Evolutionary conservation across 1,140 invertebrate genomes (phyloP), one percentile per base, ranked within the genome.

Genomic region (Trypoxylus dichotomus): DNA sequence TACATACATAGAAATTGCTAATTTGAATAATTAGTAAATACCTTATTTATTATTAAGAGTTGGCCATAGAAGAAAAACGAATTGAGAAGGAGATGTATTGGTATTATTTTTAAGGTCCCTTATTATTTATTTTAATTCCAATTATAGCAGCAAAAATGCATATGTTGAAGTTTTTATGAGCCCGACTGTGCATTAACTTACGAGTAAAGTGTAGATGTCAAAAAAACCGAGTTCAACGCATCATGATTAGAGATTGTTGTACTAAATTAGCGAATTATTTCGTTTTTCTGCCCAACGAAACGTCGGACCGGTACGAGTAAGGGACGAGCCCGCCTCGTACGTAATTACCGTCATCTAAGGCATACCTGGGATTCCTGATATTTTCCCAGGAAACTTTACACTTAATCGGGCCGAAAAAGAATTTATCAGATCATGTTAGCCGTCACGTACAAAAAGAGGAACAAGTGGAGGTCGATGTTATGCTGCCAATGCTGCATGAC

Each of bases 311-410:
- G 11, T 2, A 15, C 25, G 21, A 24, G 60, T 15, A 68, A 68
- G 27, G 24, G 21, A 68, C 24, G 13, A 29, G 5, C 60, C 60
- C 19, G 60, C 24, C 15, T 24, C 19, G 15, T 21, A 24, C 21
- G 60, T 68, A 68, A 68, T 68, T 68, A 29, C 60, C 60, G 60
- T 68, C 60, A 68, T 68, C 60, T 68, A 68, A 68, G 60, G 60
- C 60, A 68, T 68, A 68, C 24, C 60, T 68, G 60, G 27, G 21
- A 68, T 68, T 68, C 60, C 25, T 68, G 60, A 68, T 68, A 68
- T 68, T 68, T 68, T 68, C 60, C 60, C 60, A 68, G 60, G 60
- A 68, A 68, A 68, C 21, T 68, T 68, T 68, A 68, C 60, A 68
- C 60, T 68, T 68, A 68, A 68, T 68, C 60, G 60, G 60, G 21